phyloP scores from a whole-genome alignment of 2,888 invertebrate species.

The Acronicta alni region DNA sequence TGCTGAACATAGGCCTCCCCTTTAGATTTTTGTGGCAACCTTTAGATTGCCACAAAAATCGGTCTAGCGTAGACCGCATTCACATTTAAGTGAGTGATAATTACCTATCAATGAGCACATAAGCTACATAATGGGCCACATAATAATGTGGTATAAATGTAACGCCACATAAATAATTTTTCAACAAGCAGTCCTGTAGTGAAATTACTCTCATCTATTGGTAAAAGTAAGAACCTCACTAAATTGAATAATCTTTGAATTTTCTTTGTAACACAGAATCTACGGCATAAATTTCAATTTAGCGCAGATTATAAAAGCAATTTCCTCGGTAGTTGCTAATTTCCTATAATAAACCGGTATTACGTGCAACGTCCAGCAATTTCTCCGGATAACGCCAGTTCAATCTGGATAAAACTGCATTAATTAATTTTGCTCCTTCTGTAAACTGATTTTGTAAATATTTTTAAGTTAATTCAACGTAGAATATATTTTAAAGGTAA shows the following conservation, averaged over 20 bases:
- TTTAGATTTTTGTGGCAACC: no score
- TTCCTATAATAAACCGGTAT: constrained; percentile 50
- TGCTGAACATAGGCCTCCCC: no score
- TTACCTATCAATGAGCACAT: no score
- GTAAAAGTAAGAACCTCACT: neutral
- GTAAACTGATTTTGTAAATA: neutral
- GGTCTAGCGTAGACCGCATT: no score
- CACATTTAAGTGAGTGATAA: no score
- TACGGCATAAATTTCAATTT: constrained; percentile 28
- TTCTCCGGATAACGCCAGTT: constrained; percentile 30
- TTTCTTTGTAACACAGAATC: neutral
- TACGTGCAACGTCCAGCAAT: constrained; percentile 35
- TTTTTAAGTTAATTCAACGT: neutral
- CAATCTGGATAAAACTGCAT: constrained; percentile 43
- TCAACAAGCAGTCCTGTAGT: no score
- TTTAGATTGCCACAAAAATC: no score
- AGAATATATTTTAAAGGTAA: no score
- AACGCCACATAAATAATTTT: no score
- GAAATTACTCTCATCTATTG: no score
- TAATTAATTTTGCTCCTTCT: constrained; percentile 45
- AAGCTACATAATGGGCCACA: no score
- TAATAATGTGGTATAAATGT: no score
- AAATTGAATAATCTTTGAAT: neutral
- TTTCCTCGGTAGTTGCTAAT: constrained; percentile 44
- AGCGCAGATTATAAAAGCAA: constrained; percentile 46